Percentiles rank a stretch among this genome's conserved stretches.
Conservation (phyloP, 2,113 vertebrate species). For the Ahaetulla prasina region DNA sequence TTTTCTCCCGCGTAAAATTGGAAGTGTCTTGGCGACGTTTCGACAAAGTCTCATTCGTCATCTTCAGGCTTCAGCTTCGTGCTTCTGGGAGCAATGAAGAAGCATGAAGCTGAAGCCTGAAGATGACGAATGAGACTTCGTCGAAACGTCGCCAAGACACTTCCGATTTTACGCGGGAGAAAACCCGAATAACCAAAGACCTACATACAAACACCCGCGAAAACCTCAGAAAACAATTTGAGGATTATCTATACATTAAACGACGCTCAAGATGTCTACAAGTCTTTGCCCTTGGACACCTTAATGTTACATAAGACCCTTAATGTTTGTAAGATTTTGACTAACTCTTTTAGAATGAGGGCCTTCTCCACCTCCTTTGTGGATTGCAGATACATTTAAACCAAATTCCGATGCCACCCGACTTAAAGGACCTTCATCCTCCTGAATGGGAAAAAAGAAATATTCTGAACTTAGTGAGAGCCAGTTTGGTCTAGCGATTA, state of each 20-base stretch:
- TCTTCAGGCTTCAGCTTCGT: too few relatives aligned
- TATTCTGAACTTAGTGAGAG: background rate
- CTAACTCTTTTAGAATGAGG: slow-evolving; percentile 67
- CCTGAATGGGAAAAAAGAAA: slow-evolving; percentile 62
- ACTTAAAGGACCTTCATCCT: slow-evolving; percentile 41
- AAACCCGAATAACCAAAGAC: too few relatives aligned
- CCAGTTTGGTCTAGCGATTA: background rate
- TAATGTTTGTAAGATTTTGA: background rate
- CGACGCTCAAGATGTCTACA: background rate
- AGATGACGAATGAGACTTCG: too few relatives aligned
- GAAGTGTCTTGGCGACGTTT: too few relatives aligned
- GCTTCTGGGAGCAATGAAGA: too few relatives aligned
- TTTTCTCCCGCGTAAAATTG: too few relatives aligned
- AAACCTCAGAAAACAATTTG: too few relatives aligned
- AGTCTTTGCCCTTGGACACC: background rate
- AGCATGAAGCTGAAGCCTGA: too few relatives aligned
- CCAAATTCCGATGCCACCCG: slow-evolving; percentile 75
- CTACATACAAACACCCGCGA: too few relatives aligned
- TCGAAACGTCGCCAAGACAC: too few relatives aligned
- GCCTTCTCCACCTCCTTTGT: slow-evolving; percentile 60
- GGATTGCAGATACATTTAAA: slow-evolving; percentile 79
- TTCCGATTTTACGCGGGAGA: too few relatives aligned
- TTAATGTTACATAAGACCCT: background rate
- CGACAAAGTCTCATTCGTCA: too few relatives aligned
- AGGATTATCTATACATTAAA: background rate